Percentiles rank a stretch among this genome's conserved stretches.
Evolutionary conservation across 2,113 vertebrate species (phyloP).

Genomic region (Cottus gobio): DNA sequence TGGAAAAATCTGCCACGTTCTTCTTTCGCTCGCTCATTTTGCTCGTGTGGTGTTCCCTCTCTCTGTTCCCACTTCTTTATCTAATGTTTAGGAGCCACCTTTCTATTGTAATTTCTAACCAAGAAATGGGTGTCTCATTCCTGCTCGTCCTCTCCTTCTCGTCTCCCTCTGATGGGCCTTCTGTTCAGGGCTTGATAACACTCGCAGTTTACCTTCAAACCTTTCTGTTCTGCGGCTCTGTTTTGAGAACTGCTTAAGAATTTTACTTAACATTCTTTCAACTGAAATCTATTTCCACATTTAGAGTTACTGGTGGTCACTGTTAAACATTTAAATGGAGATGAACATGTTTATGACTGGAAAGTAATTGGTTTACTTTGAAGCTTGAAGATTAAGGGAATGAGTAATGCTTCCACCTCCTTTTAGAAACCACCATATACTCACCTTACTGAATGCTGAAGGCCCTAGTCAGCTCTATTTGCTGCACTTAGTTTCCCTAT

Average conservation of each 20-base stretch:
- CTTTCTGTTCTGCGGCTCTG: background rate
- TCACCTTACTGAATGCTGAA: background rate
- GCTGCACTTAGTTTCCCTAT: slow-evolving; percentile 28
- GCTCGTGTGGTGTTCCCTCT: slow-evolving; percentile 61
- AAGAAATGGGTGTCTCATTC: slow-evolving; percentile 71
- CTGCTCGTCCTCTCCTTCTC: slow-evolving; percentile 27
- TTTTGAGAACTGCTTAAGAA: background rate
- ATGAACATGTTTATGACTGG: background rate
- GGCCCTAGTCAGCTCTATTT: background rate
- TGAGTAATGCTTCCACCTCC: background rate
- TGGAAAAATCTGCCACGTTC: slow-evolving; percentile 85
- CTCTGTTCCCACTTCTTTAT: slow-evolving; percentile 38
- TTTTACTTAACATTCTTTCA: background rate
- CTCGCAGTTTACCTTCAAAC: slow-evolving; percentile 4
- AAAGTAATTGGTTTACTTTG: background rate
- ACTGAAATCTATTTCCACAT: background rate
- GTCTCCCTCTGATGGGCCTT: slow-evolving; percentile 17
- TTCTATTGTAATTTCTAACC: slow-evolving; percentile 54
- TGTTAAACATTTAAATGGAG: background rate
- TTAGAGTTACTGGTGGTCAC: background rate
- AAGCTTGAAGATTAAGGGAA: background rate
- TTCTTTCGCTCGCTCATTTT: slow-evolving; percentile 63
- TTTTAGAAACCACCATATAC: background rate
- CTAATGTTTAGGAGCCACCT: slow-evolving; percentile 29
- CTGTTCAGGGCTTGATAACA: slow-evolving; percentile 27